Evolutionary conservation across 2,797 vertebrate genomes (phyloP), one percentile per base, ranked within the genome.

Genomic region (Gymnocypris eckloni): DNA sequence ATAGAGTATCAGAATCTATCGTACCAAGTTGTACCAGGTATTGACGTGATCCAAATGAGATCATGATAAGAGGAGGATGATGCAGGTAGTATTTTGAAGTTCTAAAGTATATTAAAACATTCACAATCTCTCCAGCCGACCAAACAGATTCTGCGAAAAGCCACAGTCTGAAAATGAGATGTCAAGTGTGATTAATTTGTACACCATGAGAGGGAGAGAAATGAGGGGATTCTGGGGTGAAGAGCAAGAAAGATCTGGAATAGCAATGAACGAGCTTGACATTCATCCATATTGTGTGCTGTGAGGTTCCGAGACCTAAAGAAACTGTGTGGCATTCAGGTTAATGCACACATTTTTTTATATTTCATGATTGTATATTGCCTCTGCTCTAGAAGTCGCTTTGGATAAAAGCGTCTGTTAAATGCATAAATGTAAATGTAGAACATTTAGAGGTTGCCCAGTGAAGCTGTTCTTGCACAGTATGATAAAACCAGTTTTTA

Each of bases 181-280:
- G 90, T 92, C 88, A 89, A 86, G 87, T 88, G 88, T 85, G 87
- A 93, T 90, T 91, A 91, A 85, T 72, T 76, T 77, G 70, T 85
- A 43, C 66, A 69, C 71, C 64, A 81, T 15, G 45, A 39, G 43
- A n/a, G 83, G 52, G 45, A 52, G 78, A 75, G 78, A 66, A 76
- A 76, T 72, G 20, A 39, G 64, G 83, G 56, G 79, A 85, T 83
- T 80, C 67, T 79, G 82, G 56, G 84, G 78, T 73, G 77, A 85
- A 80, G 56, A 75, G n/a, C 37, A 69, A 85, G 79, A 77, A 77
- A 78, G 83, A 85, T 75, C 72, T 45, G 54, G 79, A 76, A 76
- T 81, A 59, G 41, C 79, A 85, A 85, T 86, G 70, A 86, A 73
- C 20, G 41, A 37, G 56, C 77, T 50, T 86, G 84, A 85, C 45